Conservation (phyloP, 1,140 invertebrate species). For the Centruroides vittatus region DNA sequence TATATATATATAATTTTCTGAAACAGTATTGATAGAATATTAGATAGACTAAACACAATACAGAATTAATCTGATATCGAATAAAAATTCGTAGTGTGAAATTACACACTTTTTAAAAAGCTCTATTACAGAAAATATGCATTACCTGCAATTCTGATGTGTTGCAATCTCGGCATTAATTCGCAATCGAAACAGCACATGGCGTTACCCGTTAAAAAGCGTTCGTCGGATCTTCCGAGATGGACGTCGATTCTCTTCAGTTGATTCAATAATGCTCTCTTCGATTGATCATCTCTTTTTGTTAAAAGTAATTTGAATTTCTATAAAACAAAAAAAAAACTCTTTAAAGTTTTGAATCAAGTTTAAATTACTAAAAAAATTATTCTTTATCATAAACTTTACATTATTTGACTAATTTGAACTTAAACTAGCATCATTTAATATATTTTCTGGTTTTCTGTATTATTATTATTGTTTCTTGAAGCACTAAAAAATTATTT, state of each 20-base stretch:
- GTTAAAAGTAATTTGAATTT: constrained; percentile 72
- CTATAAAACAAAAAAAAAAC: not conserved
- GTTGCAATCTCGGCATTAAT: constrained; percentile 92
- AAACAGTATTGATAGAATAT: no score
- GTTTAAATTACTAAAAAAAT: no score
- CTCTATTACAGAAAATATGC: not conserved
- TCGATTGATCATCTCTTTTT: constrained; percentile 67
- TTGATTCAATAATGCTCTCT: constrained; percentile 61
- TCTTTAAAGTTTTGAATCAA: no score
- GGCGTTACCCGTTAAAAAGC: constrained; percentile 90
- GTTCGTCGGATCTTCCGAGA: constrained; percentile 59
- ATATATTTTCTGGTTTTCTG: no score
- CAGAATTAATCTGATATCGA: no score
- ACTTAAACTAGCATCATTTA: no score
- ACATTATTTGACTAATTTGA: no score
- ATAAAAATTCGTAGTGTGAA: not conserved
- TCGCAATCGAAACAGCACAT: constrained; percentile 98
- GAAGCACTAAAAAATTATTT: no score
- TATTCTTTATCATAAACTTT: no score
- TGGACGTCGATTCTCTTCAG: constrained; percentile 75
- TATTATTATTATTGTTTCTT: no score
- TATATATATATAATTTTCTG: no score
- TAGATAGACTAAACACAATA: no score
- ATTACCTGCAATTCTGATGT: constrained; percentile 89
- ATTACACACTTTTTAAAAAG: not conserved